Conservation (phyloP, 1,140 invertebrate genomes). For the Musca domestica region DNA sequence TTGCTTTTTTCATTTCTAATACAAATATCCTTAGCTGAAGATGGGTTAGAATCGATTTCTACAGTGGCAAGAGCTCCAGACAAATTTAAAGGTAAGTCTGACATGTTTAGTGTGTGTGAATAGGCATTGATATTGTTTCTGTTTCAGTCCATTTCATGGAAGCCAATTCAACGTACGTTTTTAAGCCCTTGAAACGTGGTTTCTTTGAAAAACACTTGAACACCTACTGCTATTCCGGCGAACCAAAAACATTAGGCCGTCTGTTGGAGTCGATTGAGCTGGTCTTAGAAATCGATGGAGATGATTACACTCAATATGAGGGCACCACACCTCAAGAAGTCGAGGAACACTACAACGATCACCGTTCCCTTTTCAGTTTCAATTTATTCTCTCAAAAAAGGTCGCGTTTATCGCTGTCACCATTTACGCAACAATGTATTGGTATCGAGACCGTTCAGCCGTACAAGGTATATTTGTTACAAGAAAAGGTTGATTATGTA, state of each 20-base stretch:
- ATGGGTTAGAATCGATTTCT: neutral
- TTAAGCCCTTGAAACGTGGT: neutral
- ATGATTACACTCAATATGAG: slow-evolving; percentile 69
- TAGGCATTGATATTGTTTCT: neutral
- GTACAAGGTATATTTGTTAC: slow-evolving; percentile 58
- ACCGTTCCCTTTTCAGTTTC: slow-evolving; percentile 67
- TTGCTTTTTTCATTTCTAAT: neutral
- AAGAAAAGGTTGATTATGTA: slow-evolving; percentile 65
- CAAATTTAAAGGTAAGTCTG: slow-evolving; percentile 5
- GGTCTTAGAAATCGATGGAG: slow-evolving; percentile 60
- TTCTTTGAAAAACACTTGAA: slow-evolving; percentile 29
- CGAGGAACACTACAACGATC: slow-evolving; percentile 62
- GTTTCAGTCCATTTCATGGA: neutral
- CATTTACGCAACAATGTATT: slow-evolving; percentile 74
- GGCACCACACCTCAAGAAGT: slow-evolving; percentile 65
- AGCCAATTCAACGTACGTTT: neutral
- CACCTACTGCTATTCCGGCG: slow-evolving; percentile 61
- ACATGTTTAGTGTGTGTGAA: neutral
- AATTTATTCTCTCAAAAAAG: slow-evolving; percentile 66
- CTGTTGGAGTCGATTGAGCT: slow-evolving; percentile 64
- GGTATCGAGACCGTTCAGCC: slow-evolving; percentile 65
- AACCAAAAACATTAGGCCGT: slow-evolving; percentile 57
- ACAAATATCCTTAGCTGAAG: neutral
- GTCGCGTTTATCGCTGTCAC: slow-evolving; percentile 65
- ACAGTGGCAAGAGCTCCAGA: neutral